phyloP scores from a whole-genome alignment of 2,888 invertebrate species.

The Sipha maydis region DNA sequence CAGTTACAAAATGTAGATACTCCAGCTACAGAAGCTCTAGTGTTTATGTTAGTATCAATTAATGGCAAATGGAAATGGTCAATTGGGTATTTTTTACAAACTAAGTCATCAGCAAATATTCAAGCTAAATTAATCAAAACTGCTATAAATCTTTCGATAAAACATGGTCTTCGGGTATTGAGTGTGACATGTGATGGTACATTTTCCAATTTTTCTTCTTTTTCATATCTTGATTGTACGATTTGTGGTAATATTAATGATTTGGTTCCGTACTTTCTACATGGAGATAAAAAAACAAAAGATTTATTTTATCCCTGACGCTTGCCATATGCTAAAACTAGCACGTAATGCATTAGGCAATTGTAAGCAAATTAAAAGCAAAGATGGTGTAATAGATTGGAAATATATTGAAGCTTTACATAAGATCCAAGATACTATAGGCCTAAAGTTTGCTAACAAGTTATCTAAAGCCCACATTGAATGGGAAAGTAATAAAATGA shows the following conservation, averaged over 20 bases:
- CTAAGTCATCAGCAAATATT: constrained; percentile 23
- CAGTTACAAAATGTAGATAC: constrained; percentile 21
- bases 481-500: no score
- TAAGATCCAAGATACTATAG: no score
- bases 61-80: constrained; percentile 63
- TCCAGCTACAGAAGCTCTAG: constrained; percentile 63
- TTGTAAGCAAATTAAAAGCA: constrained; percentile 9
- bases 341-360: constrained; percentile 10
- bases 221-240: constrained; percentile 61
- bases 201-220: constrained; percentile 62
- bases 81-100: constrained; percentile 63
- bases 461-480: no score
- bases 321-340: neutral
- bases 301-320: no score
- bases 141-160: constrained; percentile 20
- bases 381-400: neutral
- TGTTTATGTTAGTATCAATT: constrained; percentile 63
- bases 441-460: no score
- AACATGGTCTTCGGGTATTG: constrained; percentile 34
- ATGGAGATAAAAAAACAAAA: no score
- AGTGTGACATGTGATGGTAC: constrained; percentile 63
- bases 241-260: neutral
- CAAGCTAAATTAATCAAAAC: constrained; percentile 45
- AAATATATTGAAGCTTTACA: constrained; percentile 24
- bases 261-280: no score